These are phyloP conservation scores for Epizoanthus fatuus DNA, from an alignment of 92 coral and sea anemone species.

Conservation along the genomic window DNA sequence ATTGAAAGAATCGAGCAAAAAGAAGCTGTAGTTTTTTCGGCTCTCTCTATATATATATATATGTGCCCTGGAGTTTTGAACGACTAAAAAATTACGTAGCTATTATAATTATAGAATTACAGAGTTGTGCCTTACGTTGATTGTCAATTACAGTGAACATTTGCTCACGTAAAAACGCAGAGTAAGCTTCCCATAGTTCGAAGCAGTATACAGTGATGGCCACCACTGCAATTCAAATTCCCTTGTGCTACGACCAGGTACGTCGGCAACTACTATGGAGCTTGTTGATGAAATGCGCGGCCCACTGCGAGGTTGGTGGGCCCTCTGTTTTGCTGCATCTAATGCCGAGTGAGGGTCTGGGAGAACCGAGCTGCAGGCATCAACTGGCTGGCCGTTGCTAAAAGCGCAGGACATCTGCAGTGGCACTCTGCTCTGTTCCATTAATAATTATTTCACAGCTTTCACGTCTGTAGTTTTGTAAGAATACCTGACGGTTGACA, in stretches of 20 bases:
- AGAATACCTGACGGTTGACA: background rate
- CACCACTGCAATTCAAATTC: background rate
- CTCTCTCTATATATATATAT: too few relatives aligned
- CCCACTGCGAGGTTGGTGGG: background rate
- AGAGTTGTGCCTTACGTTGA: background rate
- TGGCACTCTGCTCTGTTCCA: background rate
- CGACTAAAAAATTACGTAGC: too few relatives aligned
- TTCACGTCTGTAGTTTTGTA: background rate
- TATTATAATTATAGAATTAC: too few relatives aligned
- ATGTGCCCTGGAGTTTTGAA: too few relatives aligned
- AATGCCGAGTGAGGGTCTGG: background rate
- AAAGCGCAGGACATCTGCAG: background rate
- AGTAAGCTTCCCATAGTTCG: background rate
- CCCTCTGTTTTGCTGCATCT: background rate
- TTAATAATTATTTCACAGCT: background rate
- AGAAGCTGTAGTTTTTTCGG: too few relatives aligned
- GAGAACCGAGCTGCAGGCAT: background rate
- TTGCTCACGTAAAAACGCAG: constrained; percentile 3
- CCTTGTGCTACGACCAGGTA: background rate
- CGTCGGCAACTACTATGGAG: too few relatives aligned
- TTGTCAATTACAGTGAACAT: background rate
- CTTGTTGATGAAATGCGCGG: too few relatives aligned
- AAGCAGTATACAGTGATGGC: background rate
- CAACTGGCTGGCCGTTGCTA: background rate
- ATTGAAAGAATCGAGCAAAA: too few relatives aligned